Evolutionary conservation across 2,797 vertebrate species (phyloP).

Genomic region (Premnoplex brunnescens): DNA sequence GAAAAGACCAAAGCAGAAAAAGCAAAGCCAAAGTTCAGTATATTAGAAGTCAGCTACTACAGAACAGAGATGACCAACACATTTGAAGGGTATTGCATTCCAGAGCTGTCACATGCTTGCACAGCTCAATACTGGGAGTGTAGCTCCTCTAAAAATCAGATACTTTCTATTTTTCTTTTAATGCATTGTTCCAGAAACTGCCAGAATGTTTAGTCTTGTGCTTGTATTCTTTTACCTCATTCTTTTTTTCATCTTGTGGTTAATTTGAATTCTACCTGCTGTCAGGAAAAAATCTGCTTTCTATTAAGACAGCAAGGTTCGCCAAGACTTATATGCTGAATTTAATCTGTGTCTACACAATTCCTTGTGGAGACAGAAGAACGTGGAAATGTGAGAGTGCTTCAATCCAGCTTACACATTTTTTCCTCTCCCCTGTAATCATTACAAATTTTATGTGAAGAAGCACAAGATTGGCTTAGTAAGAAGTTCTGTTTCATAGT

Average conservation of each 20-base stretch:
- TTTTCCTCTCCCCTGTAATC: background rate
- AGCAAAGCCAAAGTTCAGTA: background rate
- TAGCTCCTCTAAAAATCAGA: background rate
- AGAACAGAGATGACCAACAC: background rate
- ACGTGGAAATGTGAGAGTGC: background rate
- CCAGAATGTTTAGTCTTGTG: background rate
- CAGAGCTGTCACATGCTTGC: background rate
- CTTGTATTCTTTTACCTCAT: background rate
- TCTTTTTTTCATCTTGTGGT: background rate
- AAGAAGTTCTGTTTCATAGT: background rate
- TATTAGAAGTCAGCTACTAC: background rate
- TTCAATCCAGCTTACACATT: background rate
- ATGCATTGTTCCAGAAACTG: background rate
- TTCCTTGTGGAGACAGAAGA: background rate
- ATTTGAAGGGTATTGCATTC: background rate
- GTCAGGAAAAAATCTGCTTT: background rate
- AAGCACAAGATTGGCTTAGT: background rate
- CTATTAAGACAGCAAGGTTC: background rate
- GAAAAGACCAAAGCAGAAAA: background rate
- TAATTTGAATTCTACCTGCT: background rate
- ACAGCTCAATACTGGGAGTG: background rate
- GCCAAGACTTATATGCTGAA: background rate
- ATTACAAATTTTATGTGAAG: background rate
- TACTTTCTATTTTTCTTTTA: background rate
- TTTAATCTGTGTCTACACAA: background rate